phyloP scores from a whole-genome alignment of 2,113 vertebrate genomes.

The Oncorhynchus nerka region DNA sequence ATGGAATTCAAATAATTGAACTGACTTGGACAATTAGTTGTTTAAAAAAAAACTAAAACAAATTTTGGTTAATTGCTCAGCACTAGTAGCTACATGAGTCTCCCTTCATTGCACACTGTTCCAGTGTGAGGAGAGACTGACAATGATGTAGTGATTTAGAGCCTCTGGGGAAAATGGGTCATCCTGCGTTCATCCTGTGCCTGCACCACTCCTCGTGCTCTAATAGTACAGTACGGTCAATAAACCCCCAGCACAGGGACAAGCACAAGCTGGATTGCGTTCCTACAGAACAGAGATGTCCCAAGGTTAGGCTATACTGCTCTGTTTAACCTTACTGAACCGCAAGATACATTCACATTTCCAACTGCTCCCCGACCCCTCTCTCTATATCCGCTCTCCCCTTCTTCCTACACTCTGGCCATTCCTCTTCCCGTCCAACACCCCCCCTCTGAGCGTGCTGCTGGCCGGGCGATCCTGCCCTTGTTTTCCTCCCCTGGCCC shows the following conservation, averaged over 20 bases:
- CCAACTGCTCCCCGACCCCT: background rate
- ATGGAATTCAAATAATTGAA: too few relatives aligned
- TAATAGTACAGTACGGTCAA: background rate
- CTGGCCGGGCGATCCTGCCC: constrained; percentile 46
- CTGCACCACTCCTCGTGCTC: background rate
- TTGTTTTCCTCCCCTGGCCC: constrained; percentile 61
- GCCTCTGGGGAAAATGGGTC: constrained; percentile 46
- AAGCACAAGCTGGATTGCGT: background rate
- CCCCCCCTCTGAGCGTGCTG: constrained; percentile 18
- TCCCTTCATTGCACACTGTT: background rate
- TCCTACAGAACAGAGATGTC: background rate
- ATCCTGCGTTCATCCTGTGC: constrained; percentile 27
- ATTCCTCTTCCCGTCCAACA: too few relatives aligned
- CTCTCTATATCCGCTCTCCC: background rate
- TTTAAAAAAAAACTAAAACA: too few relatives aligned
- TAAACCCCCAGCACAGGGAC: constrained; percentile 18
- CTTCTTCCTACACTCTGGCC: too few relatives aligned
- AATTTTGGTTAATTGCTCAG: too few relatives aligned
- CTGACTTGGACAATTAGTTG: too few relatives aligned
- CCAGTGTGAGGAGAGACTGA: constrained; percentile 36
- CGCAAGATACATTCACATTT: too few relatives aligned
- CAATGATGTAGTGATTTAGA: constrained; percentile 45
- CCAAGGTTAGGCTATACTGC: too few relatives aligned
- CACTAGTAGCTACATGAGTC: too few relatives aligned
- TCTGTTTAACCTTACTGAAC: too few relatives aligned